Evolutionary conservation across 2,797 vertebrate genomes (phyloP).

Genomic region (Danio aesculapii): DNA sequence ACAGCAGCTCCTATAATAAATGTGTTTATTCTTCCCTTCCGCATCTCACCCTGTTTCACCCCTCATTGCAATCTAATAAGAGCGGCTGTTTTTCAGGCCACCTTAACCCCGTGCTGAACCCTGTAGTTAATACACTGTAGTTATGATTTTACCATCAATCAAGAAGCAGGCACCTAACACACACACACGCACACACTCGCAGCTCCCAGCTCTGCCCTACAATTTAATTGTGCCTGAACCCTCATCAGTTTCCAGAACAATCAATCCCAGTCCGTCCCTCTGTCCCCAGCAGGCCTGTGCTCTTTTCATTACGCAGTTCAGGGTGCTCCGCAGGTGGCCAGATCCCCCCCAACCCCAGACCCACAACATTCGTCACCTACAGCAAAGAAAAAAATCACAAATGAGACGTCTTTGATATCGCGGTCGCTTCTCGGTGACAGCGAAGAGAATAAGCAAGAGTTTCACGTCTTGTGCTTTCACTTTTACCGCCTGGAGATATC

Average conservation of each 20-base stretch:
- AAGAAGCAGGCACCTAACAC: slow-evolving; percentile 73
- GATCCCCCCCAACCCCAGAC: slow-evolving; percentile 16
- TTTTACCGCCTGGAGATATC: neutral
- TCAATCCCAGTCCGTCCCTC: slow-evolving; percentile 76
- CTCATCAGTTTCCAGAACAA: slow-evolving; percentile 95
- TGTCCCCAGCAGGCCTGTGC: slow-evolving; percentile 37
- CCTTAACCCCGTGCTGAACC: slow-evolving; percentile 96
- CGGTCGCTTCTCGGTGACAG: neutral
- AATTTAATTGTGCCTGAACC: slow-evolving; percentile 97
- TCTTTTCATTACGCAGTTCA: slow-evolving; percentile 59
- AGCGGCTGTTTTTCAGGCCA: slow-evolving; percentile 83
- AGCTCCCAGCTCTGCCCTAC: slow-evolving; percentile 90
- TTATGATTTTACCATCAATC: slow-evolving; percentile 99
- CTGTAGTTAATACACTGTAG: slow-evolving; percentile 93
- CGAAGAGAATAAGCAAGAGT: neutral
- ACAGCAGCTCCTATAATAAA: slow-evolving; percentile 4
- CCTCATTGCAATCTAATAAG: slow-evolving; percentile 91
- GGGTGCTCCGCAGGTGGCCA: slow-evolving; percentile 55
- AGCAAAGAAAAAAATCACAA: slow-evolving; percentile 17
- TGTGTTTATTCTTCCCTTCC: slow-evolving; percentile 10
- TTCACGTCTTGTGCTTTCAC: neutral
- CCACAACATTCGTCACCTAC: neutral
- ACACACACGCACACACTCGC: slow-evolving; percentile 3
- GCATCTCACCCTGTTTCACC: slow-evolving; percentile 52
- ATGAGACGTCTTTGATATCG: neutral